Conservation (phyloP, 2,797 vertebrate genomes). For the Parauchenoglanis ngamensis region DNA sequence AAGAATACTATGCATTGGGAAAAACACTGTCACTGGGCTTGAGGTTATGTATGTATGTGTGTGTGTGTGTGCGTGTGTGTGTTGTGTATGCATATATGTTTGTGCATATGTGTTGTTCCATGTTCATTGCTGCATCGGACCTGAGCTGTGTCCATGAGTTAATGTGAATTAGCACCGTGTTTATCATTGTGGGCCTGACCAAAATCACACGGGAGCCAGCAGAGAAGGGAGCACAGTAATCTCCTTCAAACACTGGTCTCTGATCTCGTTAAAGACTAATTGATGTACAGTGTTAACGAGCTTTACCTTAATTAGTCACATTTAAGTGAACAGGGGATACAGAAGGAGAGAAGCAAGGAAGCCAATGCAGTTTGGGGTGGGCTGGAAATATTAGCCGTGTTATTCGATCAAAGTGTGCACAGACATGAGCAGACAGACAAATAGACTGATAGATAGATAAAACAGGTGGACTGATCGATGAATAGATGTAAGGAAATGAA, state of each 20-base stretch:
- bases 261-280: constrained; percentile 82
- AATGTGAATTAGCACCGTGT: constrained; percentile 60
- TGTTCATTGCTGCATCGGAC: constrained; percentile 31
- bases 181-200: constrained; percentile 61
- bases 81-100: constrained; percentile 15
- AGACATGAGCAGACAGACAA: constrained; percentile 28
- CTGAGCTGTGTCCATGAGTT: constrained; percentile 49
- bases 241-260: constrained; percentile 76
- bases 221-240: constrained; percentile 68
- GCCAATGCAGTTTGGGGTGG: constrained; percentile 63
- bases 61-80: constrained; percentile 31
- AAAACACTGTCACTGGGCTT: background rate
- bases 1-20: constrained; percentile 12
- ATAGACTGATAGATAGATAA: constrained; percentile 49
- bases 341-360: constrained; percentile 49
- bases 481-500: constrained; percentile 41
- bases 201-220: constrained; percentile 60
- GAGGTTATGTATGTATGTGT: background rate
- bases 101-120: constrained; percentile 6
- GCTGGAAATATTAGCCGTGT: constrained; percentile 61
- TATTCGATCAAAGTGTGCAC: constrained; percentile 60
- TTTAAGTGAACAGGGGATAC: constrained; percentile 73
- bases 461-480: constrained; percentile 21
- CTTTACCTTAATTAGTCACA: constrained; percentile 82
- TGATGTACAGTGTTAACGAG: constrained; percentile 80